Base-by-base conservation (phyloP, 2,797 vertebrate genomes). In the Pseudopleuronectes americanus region DNA sequence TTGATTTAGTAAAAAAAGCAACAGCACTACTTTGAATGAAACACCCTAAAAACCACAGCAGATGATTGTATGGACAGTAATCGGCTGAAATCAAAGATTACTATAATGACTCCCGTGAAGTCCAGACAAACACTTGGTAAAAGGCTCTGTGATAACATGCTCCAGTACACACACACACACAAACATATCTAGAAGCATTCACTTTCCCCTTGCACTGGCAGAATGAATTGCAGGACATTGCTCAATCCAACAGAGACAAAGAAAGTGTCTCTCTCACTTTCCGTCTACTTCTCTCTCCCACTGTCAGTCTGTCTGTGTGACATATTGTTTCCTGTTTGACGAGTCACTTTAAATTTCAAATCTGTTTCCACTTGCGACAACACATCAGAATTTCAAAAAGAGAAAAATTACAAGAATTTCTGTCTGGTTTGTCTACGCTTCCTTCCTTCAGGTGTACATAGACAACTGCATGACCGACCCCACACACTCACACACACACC, bases 291-390 rank as follows among this genome's bases (percentile, higher is more conserved):
- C 24, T 19, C 22, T 21, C 31, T 7, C 17, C 38, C 23, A 51
- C 4, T 12, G 23, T 19, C 10, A 1, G 10, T 51, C 9, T 6
- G 16, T 57, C 22, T 49, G 43, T 12, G 2, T 17, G 54, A 48
- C 33, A 57, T 38, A 57, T 4, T 10, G 71, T 63, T 76, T 84
- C 69, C 77, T 49, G 38, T 62, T 64, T 54, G 38, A 62, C 6
- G 12, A 58, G 14, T 41, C 10, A 41, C 14, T 41, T 41, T 16
- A 41, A 14, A 12, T 12, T 59, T 76, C 55, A 83, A 77, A 74
- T 59, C 3, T 31, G 21, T 61, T 65, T 79, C 68, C 53, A 61
- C 6, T 5, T 14, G 16, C 8, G 4, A 3, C 3, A 10, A 3
- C 43, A 47, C 3, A 22, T 9, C 4, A 21, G 8, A 23, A 21